Evolutionary conservation across 1,140 invertebrate genomes (phyloP), one percentile per base, ranked within the genome.

Genomic region (Tetranychus urticae): DNA sequence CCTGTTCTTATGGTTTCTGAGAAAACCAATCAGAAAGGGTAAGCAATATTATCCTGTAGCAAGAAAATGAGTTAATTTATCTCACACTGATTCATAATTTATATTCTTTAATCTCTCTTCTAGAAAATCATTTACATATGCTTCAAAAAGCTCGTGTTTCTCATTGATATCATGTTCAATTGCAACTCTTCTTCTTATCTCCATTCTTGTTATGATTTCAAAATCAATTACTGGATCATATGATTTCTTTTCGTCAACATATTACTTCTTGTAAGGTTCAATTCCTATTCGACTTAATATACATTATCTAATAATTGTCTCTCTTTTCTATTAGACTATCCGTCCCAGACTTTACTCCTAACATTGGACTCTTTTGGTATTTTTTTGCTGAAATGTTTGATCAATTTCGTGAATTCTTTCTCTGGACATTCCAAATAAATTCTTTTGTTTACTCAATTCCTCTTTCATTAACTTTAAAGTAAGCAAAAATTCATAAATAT

Each of bases 331-430:
- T 33, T 50, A 68, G 67, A 59, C 62, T 87, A 59, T 80, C 79
- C 55, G 88, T 94, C 33, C 86, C 88, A 34, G 92, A 98, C 75
- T 75, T 97, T 55, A 85, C 88, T 65, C 94, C 94, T 34, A 98
- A 97, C 70, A 87, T 96, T 68, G 94, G 94, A 3, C 74, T 98
- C 0, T 98, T 96, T 72, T 99, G 94, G 94, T 98, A 98, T 71
- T 98, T 98, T 72, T 98, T 98, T 70, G 96, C 90, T 0, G 93
- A 98, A 77, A 94, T 98, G 88, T 99, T 99, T 78, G 92, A 98
- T 68, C 93, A 98, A 73, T 98, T 98, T 69, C 79, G 88, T 58
- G 77, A 83, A 61, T 81, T 98, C 64, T 99, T 98, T 75, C 81
- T 97, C 1, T 92, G 83, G 68, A 86, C 89, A 63, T 97, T 97